Evolutionary conservation across 2,113 vertebrate genomes (phyloP).

Genomic region (Sus scrofa): DNA sequence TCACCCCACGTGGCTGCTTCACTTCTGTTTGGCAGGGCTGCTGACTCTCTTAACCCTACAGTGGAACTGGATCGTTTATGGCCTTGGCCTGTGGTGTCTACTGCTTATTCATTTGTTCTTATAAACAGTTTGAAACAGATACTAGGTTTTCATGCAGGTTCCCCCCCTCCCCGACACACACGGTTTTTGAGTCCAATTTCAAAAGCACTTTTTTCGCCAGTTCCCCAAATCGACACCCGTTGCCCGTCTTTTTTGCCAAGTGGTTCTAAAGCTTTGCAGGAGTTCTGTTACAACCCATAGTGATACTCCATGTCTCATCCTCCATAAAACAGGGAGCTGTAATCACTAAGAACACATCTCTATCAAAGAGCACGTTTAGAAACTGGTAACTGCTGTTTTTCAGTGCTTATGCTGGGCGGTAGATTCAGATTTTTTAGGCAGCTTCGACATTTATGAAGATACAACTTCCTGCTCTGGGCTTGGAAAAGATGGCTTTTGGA

Average conservation of each 20-base stretch:
- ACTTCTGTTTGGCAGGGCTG: background rate
- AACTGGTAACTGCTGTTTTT: background rate
- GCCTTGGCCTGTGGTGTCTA: background rate
- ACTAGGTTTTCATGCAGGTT: background rate
- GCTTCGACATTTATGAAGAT: background rate
- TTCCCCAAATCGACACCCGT: background rate
- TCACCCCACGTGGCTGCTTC: background rate
- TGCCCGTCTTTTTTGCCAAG: background rate
- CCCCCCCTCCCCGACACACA: no score
- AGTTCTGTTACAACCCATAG: background rate
- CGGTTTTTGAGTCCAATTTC: background rate
- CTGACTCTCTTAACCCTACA: rapidly evolving
- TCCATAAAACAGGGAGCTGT: background rate
- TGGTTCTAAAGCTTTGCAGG: background rate
- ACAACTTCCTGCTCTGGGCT: background rate
- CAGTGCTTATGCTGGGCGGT: background rate
- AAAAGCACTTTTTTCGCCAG: background rate
- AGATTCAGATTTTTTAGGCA: background rate
- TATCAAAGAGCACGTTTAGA: background rate
- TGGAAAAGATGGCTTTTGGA: background rate
- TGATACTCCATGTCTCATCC: background rate
- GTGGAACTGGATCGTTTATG: background rate
- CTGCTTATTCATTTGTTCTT: background rate
- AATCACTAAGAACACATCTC: background rate
- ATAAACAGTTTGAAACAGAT: background rate